Base-by-base conservation (phyloP, 2,888 invertebrate genomes). In the Phortica okadai region DNA sequence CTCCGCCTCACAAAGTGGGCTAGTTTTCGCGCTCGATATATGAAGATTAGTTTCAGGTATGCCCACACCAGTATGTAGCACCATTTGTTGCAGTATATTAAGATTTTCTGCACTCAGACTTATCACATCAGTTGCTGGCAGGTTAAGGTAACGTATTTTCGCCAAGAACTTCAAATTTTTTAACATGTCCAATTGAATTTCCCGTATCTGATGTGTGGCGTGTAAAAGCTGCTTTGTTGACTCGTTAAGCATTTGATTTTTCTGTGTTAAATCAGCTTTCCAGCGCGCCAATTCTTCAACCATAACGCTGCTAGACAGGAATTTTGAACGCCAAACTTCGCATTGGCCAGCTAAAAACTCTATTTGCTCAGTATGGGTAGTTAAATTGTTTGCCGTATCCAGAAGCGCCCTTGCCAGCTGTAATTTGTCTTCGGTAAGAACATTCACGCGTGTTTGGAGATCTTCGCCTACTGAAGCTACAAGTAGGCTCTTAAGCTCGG, bases 321-420 rank as follows among this genome's bases (percentile, higher is more conserved):
- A 99, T 94, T 98, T 99, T 90, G 97, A 98, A 80, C 97, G 94
- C 98, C 98, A 99, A 73, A 98, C 97, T 92, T 99, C 98, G 90
- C 97, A 97, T 89, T 98, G 97, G 0, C 98, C 97, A 21, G 97
- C 96, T 56, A 98, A 92, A 93, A 96, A 96, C 90, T 99, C 98
- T 3, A 97, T 96, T 92, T 97, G 97, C 90, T 98, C 98, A 89
- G 97, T 96, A 91, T 98, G 96, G 8, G 96, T 96, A 74, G 95
- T 95, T 74, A 98, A 92, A 90, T 97, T 95, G 90, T 97, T 95
- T 33, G 97, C 96, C 45, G 97, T 97, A 89, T 95, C 96, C 7
- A 97, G 92, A 69, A 98, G 92, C 70, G 97, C 97, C 87, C 95
- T 84, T 0, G 98, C 97, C 82, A 98, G 92, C 86, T 97, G 96